Base-by-base conservation (phyloP, 2,797 vertebrate species). In the Ataeniobius toweri region DNA sequence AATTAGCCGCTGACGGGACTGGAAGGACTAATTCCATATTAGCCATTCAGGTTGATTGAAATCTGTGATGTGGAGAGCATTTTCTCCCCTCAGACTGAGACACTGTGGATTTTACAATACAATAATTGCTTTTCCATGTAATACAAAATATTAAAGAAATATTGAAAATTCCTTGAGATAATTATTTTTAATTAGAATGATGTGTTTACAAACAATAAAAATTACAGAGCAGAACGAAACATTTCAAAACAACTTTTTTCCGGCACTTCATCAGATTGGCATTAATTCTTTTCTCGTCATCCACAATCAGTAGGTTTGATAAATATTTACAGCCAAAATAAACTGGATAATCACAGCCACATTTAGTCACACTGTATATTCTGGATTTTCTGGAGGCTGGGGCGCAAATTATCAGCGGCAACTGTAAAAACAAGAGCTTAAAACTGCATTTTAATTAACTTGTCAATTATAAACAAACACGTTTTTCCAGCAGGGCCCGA, bases 371-470 rank as follows among this genome's bases (percentile, higher is more conserved):
- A 77, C 72, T 55, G 89, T 71, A 72, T 74, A 79, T 69, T 68
- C 48, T 63, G 48, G 73, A 36, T 48, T 26, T 75, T 73, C 76
- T 51, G 72, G 51, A 77, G 56, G 51, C 36, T 9, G 70, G 2
- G 75, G 71, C 65, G 68, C 75, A 81, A 84, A 88, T 86, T 87
- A 93, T 94, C 91, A 87, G 83, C 82, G 89, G 83, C 93, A 94
- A 95, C 93, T 94, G 93, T 93, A 93, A 94, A 94, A 95, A 93
- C 91, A 91, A 92, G 92, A 92, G 89, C 41, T 89, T 72, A 84
- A 89, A 89, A 94, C 91, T 90, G 89, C 87, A 90, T 95, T 96
- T 94, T 94, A 95, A 96, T 95, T 95, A 93, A 96, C 93, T 91
- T 92, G 90, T 89, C 78, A 88, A 95, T 92, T 90, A 90, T 91